These are phyloP conservation scores for Automeris io DNA, from an alignment of 2,888 invertebrate species.

Conservation along the genomic window DNA sequence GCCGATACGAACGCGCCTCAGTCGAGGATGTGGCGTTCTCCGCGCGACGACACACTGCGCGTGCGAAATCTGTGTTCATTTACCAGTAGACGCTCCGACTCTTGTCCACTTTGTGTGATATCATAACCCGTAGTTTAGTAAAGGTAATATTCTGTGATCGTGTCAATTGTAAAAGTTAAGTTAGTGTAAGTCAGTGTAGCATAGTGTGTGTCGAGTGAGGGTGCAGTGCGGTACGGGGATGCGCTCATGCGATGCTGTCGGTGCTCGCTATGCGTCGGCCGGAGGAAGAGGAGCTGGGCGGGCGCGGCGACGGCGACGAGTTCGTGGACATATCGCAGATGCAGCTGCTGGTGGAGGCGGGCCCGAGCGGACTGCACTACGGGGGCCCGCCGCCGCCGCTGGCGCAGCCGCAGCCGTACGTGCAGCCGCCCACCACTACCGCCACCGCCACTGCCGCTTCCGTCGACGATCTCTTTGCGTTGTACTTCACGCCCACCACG, in stretches of 20 bases:
- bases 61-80: conserved; percentile 73
- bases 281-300: conserved; percentile 79
- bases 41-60: conserved; percentile 63
- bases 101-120: conserved; percentile 45
- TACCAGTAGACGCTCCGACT: conserved; percentile 52
- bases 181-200: conserved; percentile 36
- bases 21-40: conserved; percentile 75
- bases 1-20: conserved; percentile 69
- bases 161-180: conserved; percentile 61
- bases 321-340: conserved; percentile 91
- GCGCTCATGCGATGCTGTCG: conserved; percentile 75
- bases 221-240: conserved; percentile 56
- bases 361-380: conserved; percentile 70
- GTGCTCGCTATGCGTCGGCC: conserved; percentile 87
- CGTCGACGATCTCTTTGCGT: conserved; percentile 85
- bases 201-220: conserved; percentile 16
- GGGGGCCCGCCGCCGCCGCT: conserved; percentile 66
- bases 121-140: conserved; percentile 50
- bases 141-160: conserved; percentile 67
- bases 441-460: conserved; percentile 72
- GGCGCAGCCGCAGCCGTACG: conserved; percentile 63
- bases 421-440: conserved; percentile 51
- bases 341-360: conserved; percentile 82
- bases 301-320: conserved; percentile 79
- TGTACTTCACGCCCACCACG: conserved; percentile 82